A percentile compares a stretch with the other conserved stretches of the same genome.
Evolutionary conservation across 2,113 vertebrate genomes (phyloP).

Genomic region (Heliornis fulica): DNA sequence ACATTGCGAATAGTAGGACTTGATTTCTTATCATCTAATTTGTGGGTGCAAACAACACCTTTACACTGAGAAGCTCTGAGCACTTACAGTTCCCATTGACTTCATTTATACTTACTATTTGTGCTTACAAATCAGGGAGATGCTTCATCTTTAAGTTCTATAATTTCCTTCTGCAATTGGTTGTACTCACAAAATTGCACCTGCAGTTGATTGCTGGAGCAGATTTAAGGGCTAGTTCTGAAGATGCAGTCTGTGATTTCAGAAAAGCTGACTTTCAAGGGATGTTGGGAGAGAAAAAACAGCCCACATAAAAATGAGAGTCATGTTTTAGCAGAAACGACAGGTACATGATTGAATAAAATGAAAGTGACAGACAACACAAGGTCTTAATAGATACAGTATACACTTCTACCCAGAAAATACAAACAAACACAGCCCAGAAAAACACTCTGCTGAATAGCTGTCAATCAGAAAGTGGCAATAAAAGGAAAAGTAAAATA

Average conservation of each 20-base stretch:
- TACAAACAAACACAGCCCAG: conserved; percentile 1
- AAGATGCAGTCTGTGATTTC: conserved; percentile 12
- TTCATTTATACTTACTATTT: conserved; percentile 29
- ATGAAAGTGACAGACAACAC: conserved; percentile 45
- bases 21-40: conserved; percentile 44
- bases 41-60: conserved; percentile 30
- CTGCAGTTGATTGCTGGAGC: conserved; percentile 38
- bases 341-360: conserved; percentile 55
- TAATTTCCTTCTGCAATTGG: conserved; percentile 58
- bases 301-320: background rate
- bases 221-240: conserved; percentile 30
- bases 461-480: conserved; percentile 18
- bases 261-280: conserved; percentile 18
- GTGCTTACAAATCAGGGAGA: conserved; percentile 32
- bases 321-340: background rate
- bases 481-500: background rate
- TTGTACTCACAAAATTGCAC: conserved; percentile 54
- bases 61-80: background rate
- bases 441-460: conserved; percentile 6
- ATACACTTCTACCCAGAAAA: background rate
- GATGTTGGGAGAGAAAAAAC: background rate
- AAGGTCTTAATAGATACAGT: conserved; percentile 27
- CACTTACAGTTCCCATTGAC: background rate
- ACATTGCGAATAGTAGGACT: background rate
- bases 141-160: conserved; percentile 19